Conservation (phyloP, 2,797 vertebrate genomes). For the Gymnothorax reevesii region DNA sequence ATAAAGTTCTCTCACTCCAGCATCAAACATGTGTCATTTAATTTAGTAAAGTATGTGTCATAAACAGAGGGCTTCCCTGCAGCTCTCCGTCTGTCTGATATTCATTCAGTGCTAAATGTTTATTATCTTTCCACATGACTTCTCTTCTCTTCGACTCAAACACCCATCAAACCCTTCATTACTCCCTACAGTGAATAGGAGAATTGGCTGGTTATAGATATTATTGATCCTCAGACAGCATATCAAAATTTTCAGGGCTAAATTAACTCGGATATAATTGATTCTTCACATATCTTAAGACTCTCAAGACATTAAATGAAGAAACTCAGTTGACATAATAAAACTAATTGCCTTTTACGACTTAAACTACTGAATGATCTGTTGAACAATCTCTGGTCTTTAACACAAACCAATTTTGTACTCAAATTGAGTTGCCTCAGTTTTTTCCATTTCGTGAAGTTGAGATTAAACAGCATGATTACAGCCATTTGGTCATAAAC, state of each 20-base stretch:
- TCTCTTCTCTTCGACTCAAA: not conserved
- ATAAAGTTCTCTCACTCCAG: not conserved
- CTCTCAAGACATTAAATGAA: not conserved
- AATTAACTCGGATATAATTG: not conserved
- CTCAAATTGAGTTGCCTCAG: not conserved
- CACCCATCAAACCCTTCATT: not conserved
- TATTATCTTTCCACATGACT: constrained; percentile 5
- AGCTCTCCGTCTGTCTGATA: not conserved
- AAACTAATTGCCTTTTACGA: not conserved
- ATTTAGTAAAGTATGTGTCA: not conserved
- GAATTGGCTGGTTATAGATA: not conserved
- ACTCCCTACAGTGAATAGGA: not conserved
- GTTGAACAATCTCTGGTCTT: not conserved
- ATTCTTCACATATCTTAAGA: not conserved
- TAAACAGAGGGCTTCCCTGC: constrained; percentile 1
- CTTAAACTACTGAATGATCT: not conserved
- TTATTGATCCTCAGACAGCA: not conserved
- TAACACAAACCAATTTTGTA: not conserved
- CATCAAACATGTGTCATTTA: not conserved
- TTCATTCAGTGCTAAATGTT: not conserved
- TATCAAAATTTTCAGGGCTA: not conserved
- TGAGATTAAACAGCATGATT: not conserved
- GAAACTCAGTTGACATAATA: not conserved
- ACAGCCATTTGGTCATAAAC: not conserved
- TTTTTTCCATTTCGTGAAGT: not conserved